phyloP scores from a whole-genome alignment of 2,797 vertebrate genomes.

The Cryptoprocta ferox region DNA sequence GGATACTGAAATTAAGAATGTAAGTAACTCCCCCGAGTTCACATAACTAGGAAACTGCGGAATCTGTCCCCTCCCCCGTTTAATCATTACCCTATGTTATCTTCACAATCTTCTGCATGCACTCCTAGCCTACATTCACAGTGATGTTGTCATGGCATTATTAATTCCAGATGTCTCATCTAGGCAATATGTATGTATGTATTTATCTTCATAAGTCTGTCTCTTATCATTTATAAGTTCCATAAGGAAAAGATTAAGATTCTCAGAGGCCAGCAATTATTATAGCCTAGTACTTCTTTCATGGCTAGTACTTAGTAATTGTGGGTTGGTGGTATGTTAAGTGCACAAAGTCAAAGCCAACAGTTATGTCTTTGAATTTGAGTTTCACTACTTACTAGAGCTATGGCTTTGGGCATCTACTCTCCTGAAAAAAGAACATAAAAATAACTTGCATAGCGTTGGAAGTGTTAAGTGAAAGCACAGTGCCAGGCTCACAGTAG shows the following conservation, averaged over 20 bases:
- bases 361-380: constrained; percentile 5
- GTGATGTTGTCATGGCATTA: not conserved
- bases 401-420: not conserved
- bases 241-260: constrained; percentile 61
- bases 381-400: not conserved
- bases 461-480: not conserved
- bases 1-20: not conserved
- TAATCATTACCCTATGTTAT: not conserved
- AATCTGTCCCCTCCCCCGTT: not conserved
- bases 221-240: constrained; percentile 55
- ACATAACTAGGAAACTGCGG: not conserved
- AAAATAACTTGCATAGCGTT: not conserved
- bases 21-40: not conserved
- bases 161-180: not conserved
- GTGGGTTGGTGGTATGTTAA: not conserved
- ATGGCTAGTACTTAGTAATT: not conserved
- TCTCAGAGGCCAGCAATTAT: constrained; percentile 51
- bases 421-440: not conserved
- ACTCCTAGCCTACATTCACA: not conserved
- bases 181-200: not conserved
- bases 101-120: not conserved
- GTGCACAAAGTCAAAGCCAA: not conserved
- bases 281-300: not conserved
- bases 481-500: not conserved
- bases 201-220: constrained; percentile 4